Base-by-base conservation (phyloP, 1,140 invertebrate genomes). In the Calosoma granatense region DNA sequence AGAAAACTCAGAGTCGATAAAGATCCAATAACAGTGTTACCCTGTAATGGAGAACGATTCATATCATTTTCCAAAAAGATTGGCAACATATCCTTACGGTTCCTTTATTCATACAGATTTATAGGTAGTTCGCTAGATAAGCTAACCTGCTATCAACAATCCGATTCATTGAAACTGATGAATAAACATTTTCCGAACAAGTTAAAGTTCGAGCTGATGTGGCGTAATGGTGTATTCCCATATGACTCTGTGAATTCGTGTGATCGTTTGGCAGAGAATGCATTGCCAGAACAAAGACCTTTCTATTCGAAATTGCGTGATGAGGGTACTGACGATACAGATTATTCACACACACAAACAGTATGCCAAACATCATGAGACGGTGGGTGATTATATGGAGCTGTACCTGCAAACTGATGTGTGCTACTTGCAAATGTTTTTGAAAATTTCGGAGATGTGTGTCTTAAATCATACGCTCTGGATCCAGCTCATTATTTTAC, bases 321-420 rank as follows among this genome's bases (percentile, higher is more conserved):
- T 55, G 47, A 55, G 12, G 15, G 56, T 47, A 63, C 74, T n/a
- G 61, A 59, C 2, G 52, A 66, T 43, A 56, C 63, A 6, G 66
- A 79, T 53, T 75, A 75, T 63, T 21, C 63, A n/a, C 65, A 69
- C 64, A 68, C 69, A 12, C 21, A 64, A 56, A 65, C 68, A 21
- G 65, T 74, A 22, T 78, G 70, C 71, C 11, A 65, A 21, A 47
- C 58, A 21, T 76, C 69, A 68, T 59, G 30, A 59, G 21, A 72
- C 57, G 53, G 64, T 75, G 58, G 60, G 63, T 6, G 66, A 75
- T 58, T 77, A 73, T 62, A 67, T 63, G 11, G 65, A 75, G 60
- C 53, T 73, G 3, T 77, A 76, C 64, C 47, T 74, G n/a, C 73
- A 70, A 69, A 70, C 67, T 19, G 72, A 76, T 60, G 68, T 73